Base-by-base conservation (phyloP, 2,888 invertebrate genomes). In the Dysmachus trigonus region DNA sequence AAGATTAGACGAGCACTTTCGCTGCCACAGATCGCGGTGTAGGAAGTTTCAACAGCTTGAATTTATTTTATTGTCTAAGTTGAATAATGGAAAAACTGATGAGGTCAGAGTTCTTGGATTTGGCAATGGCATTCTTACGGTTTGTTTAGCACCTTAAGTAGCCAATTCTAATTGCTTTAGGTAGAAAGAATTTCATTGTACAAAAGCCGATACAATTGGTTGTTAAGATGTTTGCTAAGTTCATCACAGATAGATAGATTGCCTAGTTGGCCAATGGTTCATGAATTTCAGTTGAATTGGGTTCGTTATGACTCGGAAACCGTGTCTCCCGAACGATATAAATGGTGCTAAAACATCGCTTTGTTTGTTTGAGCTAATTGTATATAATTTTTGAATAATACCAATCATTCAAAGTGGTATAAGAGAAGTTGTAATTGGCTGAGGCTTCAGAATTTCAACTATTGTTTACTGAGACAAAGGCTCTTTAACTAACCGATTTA, bases 61-160 rank as follows among this genome's bases (percentile, higher is more conserved):
- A 82, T 35, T 62, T 53, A 82, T 82, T 35, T 62, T 53, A 82
- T 82, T 82, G 33, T 62, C 81, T 33, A 53, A 81, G 62, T 35
- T 13, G 31, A 62, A 62, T 82, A 62, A 33, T 82, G 18, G 53
- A 35, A 18, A 47, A 62, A 18, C 13, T 35, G 81, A 82, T 83
- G 83, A 72, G 83, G 72, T 83, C 83, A 38, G 30, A 83, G 83
- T 83, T 83, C 83, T 82, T 71, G n/a, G 72, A n/a, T 83, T 71
- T 22, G 83, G 83, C 72, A 83, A 83, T 72, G 83, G 38, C 72
- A 72, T 72, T 71, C 72, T 72, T 71, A 71, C 41, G 72, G 83
- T 30, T 83, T 72, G 83, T 72, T 83, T 71, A 31, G 83, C 83
- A 72, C 83, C 83, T 83, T 83, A 83, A 83, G 83, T 83, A 72